These are phyloP conservation scores for Ctenopoma multispine DNA, from an alignment of 2,797 vertebrate genomes.

Conservation along the genomic window DNA sequence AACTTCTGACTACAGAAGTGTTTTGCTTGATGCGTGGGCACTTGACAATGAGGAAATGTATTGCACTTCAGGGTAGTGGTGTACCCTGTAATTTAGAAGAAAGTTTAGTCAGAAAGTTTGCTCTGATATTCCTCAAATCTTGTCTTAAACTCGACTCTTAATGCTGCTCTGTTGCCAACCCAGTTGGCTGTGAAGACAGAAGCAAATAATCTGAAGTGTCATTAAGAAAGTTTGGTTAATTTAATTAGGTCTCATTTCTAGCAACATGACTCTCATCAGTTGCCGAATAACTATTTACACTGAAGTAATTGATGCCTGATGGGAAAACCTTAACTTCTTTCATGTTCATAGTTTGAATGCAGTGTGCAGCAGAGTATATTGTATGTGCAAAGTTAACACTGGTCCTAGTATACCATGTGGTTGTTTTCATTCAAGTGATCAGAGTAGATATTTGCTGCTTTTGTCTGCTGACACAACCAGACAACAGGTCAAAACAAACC, in stretches of 20 bases:
- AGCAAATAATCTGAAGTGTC: slow-evolving; percentile 60
- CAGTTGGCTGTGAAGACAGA: slow-evolving; percentile 26
- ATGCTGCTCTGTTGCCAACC: slow-evolving; percentile 26
- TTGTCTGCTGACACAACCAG: slow-evolving; percentile 1
- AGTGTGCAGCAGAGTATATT: not conserved
- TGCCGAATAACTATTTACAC: slow-evolving; percentile 49
- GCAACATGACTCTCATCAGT: slow-evolving; percentile 41
- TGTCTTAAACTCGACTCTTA: slow-evolving; percentile 9
- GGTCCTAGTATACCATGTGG: not conserved
- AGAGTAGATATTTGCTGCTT: slow-evolving; percentile 3
- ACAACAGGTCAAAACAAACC: not conserved
- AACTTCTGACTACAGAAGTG: slow-evolving; percentile 19
- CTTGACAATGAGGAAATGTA: slow-evolving; percentile 14
- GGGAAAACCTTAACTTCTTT: slow-evolving; percentile 11
- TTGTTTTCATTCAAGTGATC: slow-evolving; percentile 1
- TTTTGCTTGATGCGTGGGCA: slow-evolving; percentile 21
- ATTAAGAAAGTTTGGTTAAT: slow-evolving; percentile 64
- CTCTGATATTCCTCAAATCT: slow-evolving; percentile 34
- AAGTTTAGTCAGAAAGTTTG: slow-evolving; percentile 44
- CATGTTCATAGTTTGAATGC: not conserved
- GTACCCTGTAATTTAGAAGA: slow-evolving; percentile 10
- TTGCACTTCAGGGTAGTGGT: slow-evolving; percentile 32
- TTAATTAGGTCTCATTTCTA: slow-evolving; percentile 56
- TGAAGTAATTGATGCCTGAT: slow-evolving; percentile 50
- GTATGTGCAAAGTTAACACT: not conserved